Conservation (phyloP, 2,113 vertebrate species). For the Tychaedon coryphoeus region DNA sequence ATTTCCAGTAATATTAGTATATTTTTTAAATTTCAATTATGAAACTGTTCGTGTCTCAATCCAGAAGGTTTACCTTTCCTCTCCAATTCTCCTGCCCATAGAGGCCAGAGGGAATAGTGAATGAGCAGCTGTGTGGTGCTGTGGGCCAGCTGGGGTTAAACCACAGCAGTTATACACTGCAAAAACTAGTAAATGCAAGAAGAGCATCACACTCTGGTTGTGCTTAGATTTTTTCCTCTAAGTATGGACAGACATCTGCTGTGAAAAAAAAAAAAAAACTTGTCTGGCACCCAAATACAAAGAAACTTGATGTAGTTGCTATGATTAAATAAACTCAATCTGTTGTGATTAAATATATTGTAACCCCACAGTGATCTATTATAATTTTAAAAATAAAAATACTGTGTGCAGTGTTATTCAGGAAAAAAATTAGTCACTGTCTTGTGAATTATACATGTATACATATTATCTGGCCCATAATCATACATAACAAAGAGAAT, state of each 20-base stretch:
- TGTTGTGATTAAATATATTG: slow-evolving; percentile 44
- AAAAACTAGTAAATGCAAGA: neutral
- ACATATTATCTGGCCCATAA: slow-evolving; percentile 28
- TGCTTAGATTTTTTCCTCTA: neutral
- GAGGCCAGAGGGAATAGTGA: neutral
- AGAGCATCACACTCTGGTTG: neutral
- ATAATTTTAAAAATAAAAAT: slow-evolving; percentile 53
- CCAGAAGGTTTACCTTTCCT: neutral
- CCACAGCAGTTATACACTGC: neutral
- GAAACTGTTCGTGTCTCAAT: neutral
- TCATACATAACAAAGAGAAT: slow-evolving; percentile 52
- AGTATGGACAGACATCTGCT: neutral
- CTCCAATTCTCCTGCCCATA: neutral
- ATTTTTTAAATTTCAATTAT: neutral
- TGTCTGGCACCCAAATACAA: neutral
- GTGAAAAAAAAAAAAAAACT: neutral
- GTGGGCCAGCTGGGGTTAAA: neutral
- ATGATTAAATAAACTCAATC: slow-evolving; percentile 22
- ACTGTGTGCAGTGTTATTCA: neutral
- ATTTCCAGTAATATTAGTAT: neutral
- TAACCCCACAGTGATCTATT: slow-evolving; percentile 25
- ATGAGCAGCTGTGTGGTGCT: neutral
- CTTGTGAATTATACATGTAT: slow-evolving; percentile 25
- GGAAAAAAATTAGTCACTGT: neutral
- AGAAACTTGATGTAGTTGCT: neutral